Percentiles rank a stretch among this genome's conserved stretches.
Evolutionary conservation across 2,888 invertebrate species (phyloP).

Genomic region (Monopis laevigella): DNA sequence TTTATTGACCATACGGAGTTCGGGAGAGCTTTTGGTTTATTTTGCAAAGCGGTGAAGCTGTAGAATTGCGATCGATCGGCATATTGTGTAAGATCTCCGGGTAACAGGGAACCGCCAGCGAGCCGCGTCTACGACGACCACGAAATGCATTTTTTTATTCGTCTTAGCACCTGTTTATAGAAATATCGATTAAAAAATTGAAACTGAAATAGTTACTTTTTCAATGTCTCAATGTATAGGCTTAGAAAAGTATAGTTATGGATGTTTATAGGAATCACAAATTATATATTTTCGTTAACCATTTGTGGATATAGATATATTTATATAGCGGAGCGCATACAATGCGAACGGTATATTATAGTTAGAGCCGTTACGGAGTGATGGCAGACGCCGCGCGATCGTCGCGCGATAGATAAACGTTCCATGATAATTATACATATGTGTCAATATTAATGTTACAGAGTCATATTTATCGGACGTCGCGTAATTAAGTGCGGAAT

Average conservation of each 20-base stretch:
- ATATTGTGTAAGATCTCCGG: constrained; percentile 11
- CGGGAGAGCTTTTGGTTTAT: background rate
- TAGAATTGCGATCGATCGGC: background rate
- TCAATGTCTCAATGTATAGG: too few relatives aligned
- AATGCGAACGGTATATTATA: constrained; percentile 8
- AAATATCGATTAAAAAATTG: too few relatives aligned
- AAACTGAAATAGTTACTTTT: too few relatives aligned
- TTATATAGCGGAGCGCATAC: constrained; percentile 9
- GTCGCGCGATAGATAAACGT: too few relatives aligned
- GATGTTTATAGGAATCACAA: constrained; percentile 7
- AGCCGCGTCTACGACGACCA: constrained; percentile 6
- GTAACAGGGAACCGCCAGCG: constrained; percentile 12
- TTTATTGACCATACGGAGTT: too few relatives aligned
- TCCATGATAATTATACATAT: too few relatives aligned
- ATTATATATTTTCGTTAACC: constrained; percentile 27
- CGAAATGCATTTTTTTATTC: constrained; percentile 4
- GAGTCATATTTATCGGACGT: too few relatives aligned
- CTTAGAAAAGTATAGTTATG: constrained; percentile 8
- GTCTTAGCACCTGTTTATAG: too few relatives aligned
- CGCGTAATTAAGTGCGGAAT: too few relatives aligned
- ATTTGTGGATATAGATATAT: constrained; percentile 8
- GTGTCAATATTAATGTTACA: too few relatives aligned
- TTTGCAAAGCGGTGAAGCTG: constrained; percentile 6
- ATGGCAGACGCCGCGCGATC: too few relatives aligned
- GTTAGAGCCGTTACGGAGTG: too few relatives aligned